Evolutionary conservation across 2,888 invertebrate species (phyloP).

Genomic region (Thecocarcelia acutangulata): DNA sequence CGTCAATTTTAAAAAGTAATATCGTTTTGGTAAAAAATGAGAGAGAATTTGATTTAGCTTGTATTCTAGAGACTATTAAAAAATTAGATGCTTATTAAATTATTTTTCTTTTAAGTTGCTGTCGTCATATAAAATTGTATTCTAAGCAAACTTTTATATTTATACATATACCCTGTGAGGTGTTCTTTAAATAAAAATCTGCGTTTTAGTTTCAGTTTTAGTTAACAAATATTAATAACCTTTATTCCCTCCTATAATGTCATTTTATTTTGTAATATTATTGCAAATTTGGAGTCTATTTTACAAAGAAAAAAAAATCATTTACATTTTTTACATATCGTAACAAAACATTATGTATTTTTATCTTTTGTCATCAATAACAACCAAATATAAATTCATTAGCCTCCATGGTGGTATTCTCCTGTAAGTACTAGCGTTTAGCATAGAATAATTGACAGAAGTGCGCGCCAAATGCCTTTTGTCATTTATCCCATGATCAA

Average conservation of each 20-base stretch:
- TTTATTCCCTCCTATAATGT: conserved; percentile 2
- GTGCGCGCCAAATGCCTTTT: not conserved
- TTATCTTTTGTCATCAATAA: conserved; percentile 66
- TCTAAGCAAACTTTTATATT: not conserved
- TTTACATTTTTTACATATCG: conserved; percentile 58
- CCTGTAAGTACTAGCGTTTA: conserved; percentile 87
- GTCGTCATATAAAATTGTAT: too few relatives aligned
- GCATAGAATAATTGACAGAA: conserved; percentile 29
- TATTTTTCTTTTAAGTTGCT: too few relatives aligned
- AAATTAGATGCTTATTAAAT: too few relatives aligned
- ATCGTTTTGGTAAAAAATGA: too few relatives aligned
- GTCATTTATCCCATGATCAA: conserved; percentile 34
- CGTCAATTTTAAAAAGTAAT: too few relatives aligned
- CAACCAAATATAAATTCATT: conserved; percentile 75
- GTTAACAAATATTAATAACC: conserved; percentile 15
- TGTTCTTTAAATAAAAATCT: conserved; percentile 27
- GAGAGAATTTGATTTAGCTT: too few relatives aligned
- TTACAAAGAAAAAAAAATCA: conserved; percentile 37
- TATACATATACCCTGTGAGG: not conserved
- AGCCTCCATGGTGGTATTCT: conserved; percentile 97
- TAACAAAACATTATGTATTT: conserved; percentile 66
- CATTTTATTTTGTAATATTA: conserved; percentile 12
- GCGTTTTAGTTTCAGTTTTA: conserved; percentile 43
- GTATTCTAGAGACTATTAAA: too few relatives aligned
- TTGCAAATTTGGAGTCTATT: conserved; percentile 6